Evolutionary conservation across 2,113 vertebrate genomes (phyloP).

Genomic region (Tamias sibiricus): DNA sequence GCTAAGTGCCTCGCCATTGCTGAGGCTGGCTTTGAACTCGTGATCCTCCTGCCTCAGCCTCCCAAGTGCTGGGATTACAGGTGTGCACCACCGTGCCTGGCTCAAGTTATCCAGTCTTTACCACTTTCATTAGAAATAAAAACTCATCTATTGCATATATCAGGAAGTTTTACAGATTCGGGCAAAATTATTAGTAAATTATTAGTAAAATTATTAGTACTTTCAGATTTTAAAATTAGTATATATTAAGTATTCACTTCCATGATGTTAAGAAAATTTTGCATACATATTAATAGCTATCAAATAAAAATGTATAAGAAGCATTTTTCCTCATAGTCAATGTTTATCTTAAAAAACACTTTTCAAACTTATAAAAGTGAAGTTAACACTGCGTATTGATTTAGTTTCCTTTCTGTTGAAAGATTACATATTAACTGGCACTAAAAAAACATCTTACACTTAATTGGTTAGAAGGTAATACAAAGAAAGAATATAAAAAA

Average conservation of each 20-base stretch:
- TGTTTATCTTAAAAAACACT: slow-evolving; percentile 39
- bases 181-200: too few relatives aligned
- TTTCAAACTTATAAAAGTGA: slow-evolving; percentile 28
- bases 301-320: background rate
- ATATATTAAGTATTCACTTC: slow-evolving; percentile 28
- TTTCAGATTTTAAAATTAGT: background rate
- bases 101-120: slow-evolving; percentile 44
- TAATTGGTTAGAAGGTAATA: background rate
- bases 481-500: slow-evolving; percentile 24
- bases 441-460: background rate
- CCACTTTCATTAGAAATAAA: background rate
- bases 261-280: background rate
- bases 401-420: slow-evolving; percentile 35
- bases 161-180: slow-evolving; percentile 18
- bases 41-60: too few relatives aligned
- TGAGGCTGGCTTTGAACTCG: too few relatives aligned
- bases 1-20: too few relatives aligned
- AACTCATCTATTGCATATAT: background rate
- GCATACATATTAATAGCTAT: background rate
- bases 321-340: slow-evolving; percentile 28
- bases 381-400: background rate
- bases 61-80: too few relatives aligned
- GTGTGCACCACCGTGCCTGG: too few relatives aligned
- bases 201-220: background rate
- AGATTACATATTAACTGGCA: background rate